Percentiles rank a stretch among this genome's conserved stretches.
Conservation (phyloP, 1,140 invertebrate species). For the Drosophila pandora region DNA sequence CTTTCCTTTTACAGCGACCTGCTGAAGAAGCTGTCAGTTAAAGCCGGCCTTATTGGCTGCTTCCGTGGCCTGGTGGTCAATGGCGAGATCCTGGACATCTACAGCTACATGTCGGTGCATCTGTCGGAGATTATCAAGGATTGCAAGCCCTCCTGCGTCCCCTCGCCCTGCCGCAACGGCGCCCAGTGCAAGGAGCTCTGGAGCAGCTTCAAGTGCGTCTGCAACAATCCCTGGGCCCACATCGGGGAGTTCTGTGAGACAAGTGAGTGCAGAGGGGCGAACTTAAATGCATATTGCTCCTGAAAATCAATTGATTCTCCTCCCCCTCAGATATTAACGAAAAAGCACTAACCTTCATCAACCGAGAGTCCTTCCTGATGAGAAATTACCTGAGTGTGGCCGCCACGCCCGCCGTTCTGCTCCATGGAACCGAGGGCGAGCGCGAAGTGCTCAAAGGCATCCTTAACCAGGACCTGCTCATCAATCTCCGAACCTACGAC, state of each 20-base stretch:
- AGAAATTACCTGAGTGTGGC: constrained; percentile 88
- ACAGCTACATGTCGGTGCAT: constrained; percentile 96
- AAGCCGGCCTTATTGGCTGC: constrained; percentile 95
- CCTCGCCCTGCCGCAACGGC: constrained; percentile 96
- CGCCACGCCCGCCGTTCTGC: constrained; percentile 56
- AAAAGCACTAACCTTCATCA: constrained; percentile 95
- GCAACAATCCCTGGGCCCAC: constrained; percentile 95
- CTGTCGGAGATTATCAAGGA: constrained; percentile 95
- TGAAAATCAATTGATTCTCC: background rate
- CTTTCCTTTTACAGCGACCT: constrained; percentile 87
- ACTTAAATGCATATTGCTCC: background rate
- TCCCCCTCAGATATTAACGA: constrained; percentile 91
- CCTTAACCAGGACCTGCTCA: constrained; percentile 90
- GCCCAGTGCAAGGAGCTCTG: constrained; percentile 95
- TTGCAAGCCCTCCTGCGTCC: constrained; percentile 96
- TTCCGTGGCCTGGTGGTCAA: constrained; percentile 96
- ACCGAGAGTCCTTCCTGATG: constrained; percentile 90
- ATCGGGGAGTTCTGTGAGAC: constrained; percentile 94
- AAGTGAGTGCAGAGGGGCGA: constrained; percentile 87
- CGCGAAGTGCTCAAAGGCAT: constrained; percentile 89
- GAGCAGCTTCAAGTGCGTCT: constrained; percentile 96
- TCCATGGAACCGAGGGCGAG: constrained; percentile 86
- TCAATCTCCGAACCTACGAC: constrained; percentile 95
- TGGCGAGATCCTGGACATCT: constrained; percentile 94
- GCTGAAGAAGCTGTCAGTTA: constrained; percentile 90